Base-by-base conservation (phyloP, 2,888 invertebrate species). In the Tetrapedia diversipes region DNA sequence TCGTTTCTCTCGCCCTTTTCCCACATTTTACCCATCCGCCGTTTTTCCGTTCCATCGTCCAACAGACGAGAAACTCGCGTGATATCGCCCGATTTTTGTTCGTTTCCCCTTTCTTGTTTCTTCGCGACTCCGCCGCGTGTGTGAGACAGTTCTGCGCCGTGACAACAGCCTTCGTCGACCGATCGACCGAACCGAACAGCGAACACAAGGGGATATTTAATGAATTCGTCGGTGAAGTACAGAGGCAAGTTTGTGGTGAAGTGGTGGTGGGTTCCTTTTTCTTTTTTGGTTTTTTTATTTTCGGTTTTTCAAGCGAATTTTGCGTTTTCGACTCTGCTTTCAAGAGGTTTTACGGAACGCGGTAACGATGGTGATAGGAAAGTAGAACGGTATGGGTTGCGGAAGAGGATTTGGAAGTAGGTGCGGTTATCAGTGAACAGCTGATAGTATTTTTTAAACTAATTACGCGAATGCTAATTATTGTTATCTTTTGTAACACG, bases 241-340 rank as follows among this genome's bases (percentile, higher is more conserved):
- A 68, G 73, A 83, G 79, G 84, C 66, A 83, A 83, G 83, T 81
- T 37, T 47, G 19, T 24, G 8, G 14, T 1, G 11, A 0, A 22
- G 16, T 32, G 14, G 1, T 11, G 64, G 32, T 39, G 37, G 22
- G 0, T 27, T 4, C 16, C 0, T 27, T 1, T 34, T 43, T 6
- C 1, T 14, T 11, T 19, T 43, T 41, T 0, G 0, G 2, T 37
- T 11, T n/a, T 3, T 3, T 34, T 1, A 8, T 34, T n/a, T 24
- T 32, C 7, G 8, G 4, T 8, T 1, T 19, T 11, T n/a, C 14
- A 16, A 0, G 1, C 11, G 22, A 8, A 24, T 3, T 0, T 16
- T 22, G 1, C 0, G 1, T 11, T 22, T 45, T 45, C n/a, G n/a
- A n/a, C n/a, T n/a, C n/a, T n/a, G n/a, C n/a, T n/a, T n/a, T n/a